These are phyloP conservation scores for Threskiornis aethiopicus DNA, from an alignment of 2,797 vertebrate genomes.

Conservation along the genomic window DNA sequence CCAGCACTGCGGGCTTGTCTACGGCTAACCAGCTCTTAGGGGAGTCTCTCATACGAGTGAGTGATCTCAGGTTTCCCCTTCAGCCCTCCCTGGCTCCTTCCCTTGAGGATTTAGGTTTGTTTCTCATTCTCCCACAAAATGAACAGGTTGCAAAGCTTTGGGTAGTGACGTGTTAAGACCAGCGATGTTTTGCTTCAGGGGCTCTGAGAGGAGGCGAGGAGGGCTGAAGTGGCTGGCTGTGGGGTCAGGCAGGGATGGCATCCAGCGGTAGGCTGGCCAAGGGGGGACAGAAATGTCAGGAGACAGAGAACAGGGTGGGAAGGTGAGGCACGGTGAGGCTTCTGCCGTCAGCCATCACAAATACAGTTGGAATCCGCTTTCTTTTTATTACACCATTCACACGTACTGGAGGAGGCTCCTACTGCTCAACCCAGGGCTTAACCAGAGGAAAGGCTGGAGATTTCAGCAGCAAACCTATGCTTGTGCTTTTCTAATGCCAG, in stretches of 20 bases:
- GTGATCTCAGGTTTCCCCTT: neutral
- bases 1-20: neutral
- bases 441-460: neutral
- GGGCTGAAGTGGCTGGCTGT: neutral
- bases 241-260: neutral
- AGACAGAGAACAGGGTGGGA: neutral
- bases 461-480: neutral
- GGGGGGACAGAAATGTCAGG: neutral
- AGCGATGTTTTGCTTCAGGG: neutral
- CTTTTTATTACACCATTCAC: neutral
- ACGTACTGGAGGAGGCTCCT: neutral
- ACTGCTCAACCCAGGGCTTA: neutral
- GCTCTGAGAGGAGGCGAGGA: neutral
- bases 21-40: too few species aligned
- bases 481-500: neutral
- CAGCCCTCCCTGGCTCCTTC: neutral
- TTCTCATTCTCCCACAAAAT: neutral
- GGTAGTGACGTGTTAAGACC: neutral
- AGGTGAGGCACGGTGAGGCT: neutral
- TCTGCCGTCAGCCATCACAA: neutral
- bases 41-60: neutral
- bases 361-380: neutral
- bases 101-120: neutral
- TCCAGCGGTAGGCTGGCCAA: neutral
- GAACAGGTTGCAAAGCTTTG: neutral